Percentiles rank a stretch among this genome's conserved stretches.
Evolutionary conservation across 1,140 invertebrate genomes (phyloP).

Genomic region (Ridgeia piscesae): DNA sequence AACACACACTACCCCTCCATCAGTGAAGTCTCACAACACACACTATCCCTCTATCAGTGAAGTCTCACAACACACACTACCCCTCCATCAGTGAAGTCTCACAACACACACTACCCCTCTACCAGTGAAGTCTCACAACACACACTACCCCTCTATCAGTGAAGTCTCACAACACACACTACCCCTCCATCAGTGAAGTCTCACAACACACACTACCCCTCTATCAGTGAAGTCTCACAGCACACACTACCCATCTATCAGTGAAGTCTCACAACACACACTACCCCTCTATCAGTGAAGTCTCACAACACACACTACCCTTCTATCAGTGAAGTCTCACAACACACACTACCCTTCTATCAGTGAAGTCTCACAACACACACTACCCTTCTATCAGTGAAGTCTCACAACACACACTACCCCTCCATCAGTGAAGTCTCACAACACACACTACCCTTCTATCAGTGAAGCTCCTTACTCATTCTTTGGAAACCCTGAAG

Average conservation of each 20-base stretch:
- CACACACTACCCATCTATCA: neutral
- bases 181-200: neutral
- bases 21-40: neutral
- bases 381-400: neutral
- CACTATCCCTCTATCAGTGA: neutral
- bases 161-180: neutral
- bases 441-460: neutral
- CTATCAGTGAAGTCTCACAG: neutral
- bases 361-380: neutral
- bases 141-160: neutral
- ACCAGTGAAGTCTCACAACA: neutral
- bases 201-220: neutral
- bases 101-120: neutral
- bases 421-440: neutral
- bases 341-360: neutral
- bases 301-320: neutral
- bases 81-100: neutral
- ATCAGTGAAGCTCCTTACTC: neutral
- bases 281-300: neutral
- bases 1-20: neutral
- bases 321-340: neutral
- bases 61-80: neutral
- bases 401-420: neutral
- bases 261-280: neutral
- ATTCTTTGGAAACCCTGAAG: neutral